Base-by-base conservation (phyloP, 2,113 vertebrate species). In the Pomatostomus ruficeps region DNA sequence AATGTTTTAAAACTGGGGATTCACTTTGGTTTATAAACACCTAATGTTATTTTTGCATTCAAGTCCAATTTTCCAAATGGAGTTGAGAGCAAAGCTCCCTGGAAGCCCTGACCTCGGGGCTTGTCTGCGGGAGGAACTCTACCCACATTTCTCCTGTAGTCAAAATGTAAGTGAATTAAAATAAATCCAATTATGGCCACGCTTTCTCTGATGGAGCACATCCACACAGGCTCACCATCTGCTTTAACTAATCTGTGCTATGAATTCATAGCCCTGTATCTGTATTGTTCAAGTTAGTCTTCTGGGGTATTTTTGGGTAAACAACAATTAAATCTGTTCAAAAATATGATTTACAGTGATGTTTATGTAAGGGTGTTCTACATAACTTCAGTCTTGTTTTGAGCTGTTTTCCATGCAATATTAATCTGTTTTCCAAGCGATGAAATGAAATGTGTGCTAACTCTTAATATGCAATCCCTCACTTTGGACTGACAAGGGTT, bases 191-290 rank as follows among this genome's bases (percentile, higher is more conserved):
- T 95, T 96, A 93, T 55, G 67, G 35, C 63, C 87, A 76, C 4
- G 18, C 67, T 93, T 92, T 66, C 67, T 90, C 38, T 84, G 82
- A 77, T 18, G 11, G 85, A 94, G 83, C 4, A 33, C 55, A 90
- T 95, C 85, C 82, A 90, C 85, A 52, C 63, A 49, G 72, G 49
- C 92, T 95, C 26, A 4, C 95, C 95, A 97, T 94, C 96, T 95
- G 95, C 55, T 86, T 96, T 93, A 70, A 89, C 85, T 95, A 35
- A 85, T 89, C 74, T 91, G 48, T 61, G 91, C 85, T 80, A 54
- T 55, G 92, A 83, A 93, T 92, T 88, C 72, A 63, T 13, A 74
- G 75, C 82, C 28, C 51, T 77, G 33, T 24, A n/a, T 79, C 51
- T 77, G 33, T 24, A n/a, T 79, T 92, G 88, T 83, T 90, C 59